phyloP scores from a whole-genome alignment of 2,888 invertebrate genomes.

The Macrophya annulata region DNA sequence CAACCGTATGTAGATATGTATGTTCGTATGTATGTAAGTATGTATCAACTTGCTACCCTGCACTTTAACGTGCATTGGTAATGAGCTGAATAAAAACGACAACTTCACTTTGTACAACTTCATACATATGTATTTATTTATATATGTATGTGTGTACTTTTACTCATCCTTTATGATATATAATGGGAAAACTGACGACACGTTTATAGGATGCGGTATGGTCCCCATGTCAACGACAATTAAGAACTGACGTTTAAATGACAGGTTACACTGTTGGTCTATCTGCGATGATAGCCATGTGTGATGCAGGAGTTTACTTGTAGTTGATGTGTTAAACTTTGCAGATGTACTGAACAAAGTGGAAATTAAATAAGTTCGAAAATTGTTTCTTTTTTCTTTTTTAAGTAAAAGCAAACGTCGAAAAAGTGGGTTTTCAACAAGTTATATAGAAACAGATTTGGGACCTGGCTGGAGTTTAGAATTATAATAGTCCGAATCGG shows the following conservation, averaged over 20 bases:
- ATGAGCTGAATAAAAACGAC: constrained; percentile 2
- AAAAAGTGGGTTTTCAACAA: too few relatives aligned
- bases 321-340: not conserved
- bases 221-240: constrained; percentile 24
- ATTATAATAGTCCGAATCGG: too few relatives aligned
- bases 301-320: not conserved
- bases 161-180: constrained; percentile 1
- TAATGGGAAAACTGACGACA: constrained; percentile 12
- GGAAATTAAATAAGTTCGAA: not conserved
- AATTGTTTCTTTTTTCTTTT: too few relatives aligned
- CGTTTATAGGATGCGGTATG: not conserved
- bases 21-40: not conserved
- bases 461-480: too few relatives aligned
- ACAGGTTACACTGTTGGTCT: not conserved
- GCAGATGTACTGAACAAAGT: not conserved
- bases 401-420: too few relatives aligned
- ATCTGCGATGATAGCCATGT: not conserved
- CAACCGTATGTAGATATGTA: not conserved
- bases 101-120: not conserved
- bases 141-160: not conserved
- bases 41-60: not conserved
- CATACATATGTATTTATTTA: not conserved
- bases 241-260: constrained; percentile 29
- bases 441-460: too few relatives aligned
- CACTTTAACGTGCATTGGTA: constrained; percentile 3